Evolutionary conservation across 2,797 vertebrate genomes (phyloP).

Genomic region (Urophycis tenuis): DNA sequence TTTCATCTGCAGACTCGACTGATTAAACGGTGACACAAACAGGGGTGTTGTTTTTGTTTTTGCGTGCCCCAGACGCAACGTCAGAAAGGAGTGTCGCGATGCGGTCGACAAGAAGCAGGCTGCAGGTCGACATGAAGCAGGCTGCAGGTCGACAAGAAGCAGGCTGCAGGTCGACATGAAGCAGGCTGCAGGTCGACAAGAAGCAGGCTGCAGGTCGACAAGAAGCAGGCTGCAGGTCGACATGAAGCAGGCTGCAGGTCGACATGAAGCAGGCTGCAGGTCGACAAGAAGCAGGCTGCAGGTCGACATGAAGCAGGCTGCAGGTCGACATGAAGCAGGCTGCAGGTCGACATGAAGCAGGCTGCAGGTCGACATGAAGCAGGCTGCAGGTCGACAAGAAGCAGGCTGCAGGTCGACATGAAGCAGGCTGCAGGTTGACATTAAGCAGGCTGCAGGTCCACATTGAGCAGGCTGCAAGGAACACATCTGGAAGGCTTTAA

Average conservation of each 20-base stretch:
- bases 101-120: no score
- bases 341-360: no score
- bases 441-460: not conserved
- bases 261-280: no score
- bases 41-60: no score
- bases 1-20: not conserved
- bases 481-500: not conserved
- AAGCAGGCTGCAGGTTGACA: not conserved
- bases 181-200: not conserved
- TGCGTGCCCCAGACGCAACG: not conserved
- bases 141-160: not conserved
- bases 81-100: no score
- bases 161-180: no score
- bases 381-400: no score
- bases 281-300: not conserved
- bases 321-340: not conserved
- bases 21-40: not conserved
- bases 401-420: not conserved
- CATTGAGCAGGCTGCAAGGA: not conserved
- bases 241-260: not conserved
- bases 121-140: no score
- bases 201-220: not conserved
- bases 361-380: not conserved
- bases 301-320: no score
- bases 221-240: not conserved